Percentiles rank a stretch among this genome's conserved stretches.
Evolutionary conservation across 35 echinoderm and acorn worm genomes (phyloP).

Genomic region (Apostichopus japonicus): DNA sequence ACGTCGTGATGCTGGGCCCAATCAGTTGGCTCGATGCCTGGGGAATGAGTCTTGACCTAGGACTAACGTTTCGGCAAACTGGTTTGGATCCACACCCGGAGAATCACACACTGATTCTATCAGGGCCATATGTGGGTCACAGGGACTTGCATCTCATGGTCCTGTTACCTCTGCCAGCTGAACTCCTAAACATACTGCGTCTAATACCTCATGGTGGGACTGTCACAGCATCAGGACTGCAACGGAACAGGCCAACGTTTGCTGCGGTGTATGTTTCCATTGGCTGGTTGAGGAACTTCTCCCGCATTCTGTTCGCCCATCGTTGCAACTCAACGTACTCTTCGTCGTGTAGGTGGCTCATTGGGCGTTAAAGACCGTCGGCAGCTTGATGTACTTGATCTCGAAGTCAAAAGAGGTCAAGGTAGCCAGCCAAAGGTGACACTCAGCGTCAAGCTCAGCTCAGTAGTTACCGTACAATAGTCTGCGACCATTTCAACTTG

Average conservation of each 20-base stretch:
- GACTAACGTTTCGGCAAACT: too few species aligned
- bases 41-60: not conserved
- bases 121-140: not conserved
- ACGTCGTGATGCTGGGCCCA: not conserved
- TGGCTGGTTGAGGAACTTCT: too few species aligned
- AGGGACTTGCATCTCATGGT: not conserved
- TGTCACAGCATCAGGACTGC: too few species aligned
- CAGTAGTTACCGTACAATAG: not conserved
- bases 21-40: not conserved
- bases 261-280: not conserved
- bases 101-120: not conserved
- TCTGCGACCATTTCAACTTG: not conserved
- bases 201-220: not conserved
- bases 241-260: not conserved
- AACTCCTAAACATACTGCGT: too few species aligned
- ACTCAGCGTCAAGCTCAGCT: conserved; percentile 44
- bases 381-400: not conserved
- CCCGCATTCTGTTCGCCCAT: not conserved
- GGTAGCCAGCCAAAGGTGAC: conserved; percentile 35
- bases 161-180: not conserved
- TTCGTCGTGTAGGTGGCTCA: not conserved
- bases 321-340: not conserved
- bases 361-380: conserved; percentile 2
- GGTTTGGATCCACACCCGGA: not conserved
- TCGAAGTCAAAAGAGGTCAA: conserved; percentile 11